Conservation (phyloP, 2,797 vertebrate genomes). For the Argentina silus region DNA sequence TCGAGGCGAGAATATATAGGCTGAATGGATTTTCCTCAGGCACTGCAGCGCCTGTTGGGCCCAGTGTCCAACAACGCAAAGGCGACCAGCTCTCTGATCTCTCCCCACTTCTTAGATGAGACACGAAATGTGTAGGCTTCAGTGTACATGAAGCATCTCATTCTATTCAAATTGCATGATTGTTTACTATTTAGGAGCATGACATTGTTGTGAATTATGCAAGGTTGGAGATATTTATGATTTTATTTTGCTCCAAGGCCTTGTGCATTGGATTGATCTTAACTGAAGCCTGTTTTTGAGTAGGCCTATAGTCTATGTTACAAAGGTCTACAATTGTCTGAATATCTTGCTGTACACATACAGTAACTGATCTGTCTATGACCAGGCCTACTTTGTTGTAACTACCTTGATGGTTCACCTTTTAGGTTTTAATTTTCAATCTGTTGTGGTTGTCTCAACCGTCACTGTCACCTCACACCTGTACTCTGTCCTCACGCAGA, state of each 20-base stretch:
- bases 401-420: slow-evolving; percentile 14
- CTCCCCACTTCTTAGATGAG: background rate
- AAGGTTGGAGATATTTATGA: slow-evolving; percentile 66
- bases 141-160: slow-evolving; percentile 39
- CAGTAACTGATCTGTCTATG: too few species aligned
- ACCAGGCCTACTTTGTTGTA: background rate
- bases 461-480: slow-evolving; percentile 25
- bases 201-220: background rate
- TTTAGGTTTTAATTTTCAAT: slow-evolving; percentile 13
- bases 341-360: background rate
- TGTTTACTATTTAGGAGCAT: slow-evolving; percentile 61
- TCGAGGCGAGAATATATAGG: slow-evolving; percentile 52
- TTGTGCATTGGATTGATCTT: slow-evolving; percentile 68
- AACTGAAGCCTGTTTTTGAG: slow-evolving; percentile 66
- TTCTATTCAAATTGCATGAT: slow-evolving; percentile 55
- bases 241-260: slow-evolving; percentile 75
- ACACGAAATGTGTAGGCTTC: slow-evolving; percentile 6
- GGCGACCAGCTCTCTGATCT: slow-evolving; percentile 41
- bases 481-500: slow-evolving; percentile 78
- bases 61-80: slow-evolving; percentile 85
- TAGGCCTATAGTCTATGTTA: background rate
- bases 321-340: background rate
- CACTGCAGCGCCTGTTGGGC: slow-evolving; percentile 87
- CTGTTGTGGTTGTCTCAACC: slow-evolving; percentile 34
- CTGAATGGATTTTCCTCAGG: slow-evolving; percentile 71